Base-by-base conservation (phyloP, 2,113 vertebrate genomes). In the Peromyscus leucopus region DNA sequence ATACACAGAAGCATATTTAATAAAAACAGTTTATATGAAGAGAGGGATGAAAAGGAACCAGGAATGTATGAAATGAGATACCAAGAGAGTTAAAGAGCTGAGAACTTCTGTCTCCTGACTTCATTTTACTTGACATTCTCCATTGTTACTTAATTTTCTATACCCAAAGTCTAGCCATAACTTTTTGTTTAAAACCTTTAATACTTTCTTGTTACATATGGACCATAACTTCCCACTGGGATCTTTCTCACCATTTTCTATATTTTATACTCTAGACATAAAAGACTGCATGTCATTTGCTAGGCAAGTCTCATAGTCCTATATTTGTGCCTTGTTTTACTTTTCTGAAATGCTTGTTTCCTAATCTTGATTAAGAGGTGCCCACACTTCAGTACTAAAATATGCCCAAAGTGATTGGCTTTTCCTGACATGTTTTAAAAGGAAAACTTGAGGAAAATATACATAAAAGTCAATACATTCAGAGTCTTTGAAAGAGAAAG, bases 361-460 rank as follows among this genome's bases (percentile, higher is more conserved):
- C 65, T 76, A 89, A 76, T n/a, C n/a, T 65, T 16, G 28, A 80
- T 96, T 88, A 78, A 90, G 16, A 94, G 4, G 7, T 80, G 63
- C 22, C 69, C 26, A 57, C 42, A 69, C 48, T 63, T 95, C 42
- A 69, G 9, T 75, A 57, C 39, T n/a, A 94, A 95, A 21, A 48
- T 67, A 63, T 91, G 3, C 24, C 16, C 72, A 33, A 72, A 63
- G 8, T 90, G 85, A 86, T 15, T 86, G 71, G n/a, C 22, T 42
- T 94, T 89, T 91, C 6, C 31, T 93, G 88, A 91, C 17, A 75
- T 24, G n/a, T 63, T 94, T 94, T 65, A 82, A 82, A 31, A 95
- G 10, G 57, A 2, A 90, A 85, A 39, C 61, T 93, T 67, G 48
- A 94, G 59, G 24, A 94, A 86, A 79, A 90, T 71, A 6, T 86